Conservation (phyloP, 2,797 vertebrate genomes). For the Miichthys miiuy region DNA sequence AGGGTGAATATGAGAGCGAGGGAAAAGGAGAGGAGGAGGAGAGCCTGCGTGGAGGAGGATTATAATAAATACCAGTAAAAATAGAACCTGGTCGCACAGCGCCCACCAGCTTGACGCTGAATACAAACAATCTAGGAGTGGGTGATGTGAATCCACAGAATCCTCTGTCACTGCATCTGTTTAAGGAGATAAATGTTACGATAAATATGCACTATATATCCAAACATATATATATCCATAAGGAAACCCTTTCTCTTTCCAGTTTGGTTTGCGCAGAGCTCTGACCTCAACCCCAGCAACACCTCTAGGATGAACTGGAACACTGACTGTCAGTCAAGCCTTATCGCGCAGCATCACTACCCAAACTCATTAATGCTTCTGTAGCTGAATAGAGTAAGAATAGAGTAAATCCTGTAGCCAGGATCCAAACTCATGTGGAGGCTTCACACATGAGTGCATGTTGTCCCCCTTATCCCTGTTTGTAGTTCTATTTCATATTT, state of each 20-base stretch:
- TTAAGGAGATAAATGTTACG: not conserved
- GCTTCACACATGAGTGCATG: not conserved
- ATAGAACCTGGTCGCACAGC: conserved; percentile 47
- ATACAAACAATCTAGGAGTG: conserved; percentile 33
- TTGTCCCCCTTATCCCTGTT: not conserved
- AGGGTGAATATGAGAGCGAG: conserved; percentile 19
- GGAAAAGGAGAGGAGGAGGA: conserved; percentile 26
- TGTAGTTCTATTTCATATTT: too few species aligned
- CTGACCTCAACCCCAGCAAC: conserved; percentile 1
- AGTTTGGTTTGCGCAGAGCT: not conserved
- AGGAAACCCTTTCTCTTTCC: not conserved
- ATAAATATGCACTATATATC: not conserved
- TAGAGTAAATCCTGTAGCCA: conserved; percentile 1
- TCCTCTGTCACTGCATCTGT: not conserved
- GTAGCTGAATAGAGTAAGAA: not conserved
- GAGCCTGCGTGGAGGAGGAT: conserved; percentile 60
- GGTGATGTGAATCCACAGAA: conserved; percentile 13
- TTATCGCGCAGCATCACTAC: not conserved
- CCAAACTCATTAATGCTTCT: not conserved
- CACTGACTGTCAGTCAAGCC: not conserved
- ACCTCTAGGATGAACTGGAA: not conserved
- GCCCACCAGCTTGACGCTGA: conserved; percentile 49
- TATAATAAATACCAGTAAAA: conserved; percentile 71
- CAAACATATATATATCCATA: not conserved
- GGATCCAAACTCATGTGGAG: not conserved